Percentiles rank a stretch among this genome's conserved stretches.
phyloP scores from a whole-genome alignment of 30 jellyfish, hydroid and myxozoan species.

The Euphysa ruthae region DNA sequence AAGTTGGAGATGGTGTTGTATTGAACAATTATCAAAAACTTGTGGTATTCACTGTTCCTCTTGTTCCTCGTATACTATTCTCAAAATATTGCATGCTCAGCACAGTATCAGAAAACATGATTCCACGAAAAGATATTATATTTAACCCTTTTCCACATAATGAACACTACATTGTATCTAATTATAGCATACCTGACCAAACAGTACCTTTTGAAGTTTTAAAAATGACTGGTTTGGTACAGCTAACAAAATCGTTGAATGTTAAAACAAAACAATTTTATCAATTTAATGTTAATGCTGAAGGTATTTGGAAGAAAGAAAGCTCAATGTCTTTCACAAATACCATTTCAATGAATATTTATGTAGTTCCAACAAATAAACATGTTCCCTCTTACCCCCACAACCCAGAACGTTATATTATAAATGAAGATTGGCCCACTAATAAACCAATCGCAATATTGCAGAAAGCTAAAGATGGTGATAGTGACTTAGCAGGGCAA shows the following conservation, averaged over 20 bases:
- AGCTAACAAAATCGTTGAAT: neutral
- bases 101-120: neutral
- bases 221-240: constrained; percentile 12
- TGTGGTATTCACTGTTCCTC: constrained; percentile 15
- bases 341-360: constrained; percentile 8
- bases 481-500: constrained; percentile 41
- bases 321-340: neutral
- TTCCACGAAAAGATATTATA: neutral
- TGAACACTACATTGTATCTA: neutral
- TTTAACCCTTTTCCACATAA: neutral
- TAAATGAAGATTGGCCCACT: constrained; percentile 20
- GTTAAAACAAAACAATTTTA: neutral
- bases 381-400: constrained; percentile 21
- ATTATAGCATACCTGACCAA: neutral
- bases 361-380: constrained; percentile 12
- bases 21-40: constrained; percentile 15
- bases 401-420: constrained; percentile 19
- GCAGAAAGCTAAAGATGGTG: constrained; percentile 51
- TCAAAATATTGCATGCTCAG: neutral
- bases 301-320: constrained; percentile 1
- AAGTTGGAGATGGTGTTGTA: neutral
- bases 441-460: neutral
- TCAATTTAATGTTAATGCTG: constrained; percentile 14
- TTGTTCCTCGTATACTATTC: neutral
- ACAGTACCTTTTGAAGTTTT: constrained; percentile 5